Percentiles rank a stretch among this genome's conserved stretches.
Conservation (phyloP, 2,888 invertebrate genomes). For the Xestia c-nigrum region DNA sequence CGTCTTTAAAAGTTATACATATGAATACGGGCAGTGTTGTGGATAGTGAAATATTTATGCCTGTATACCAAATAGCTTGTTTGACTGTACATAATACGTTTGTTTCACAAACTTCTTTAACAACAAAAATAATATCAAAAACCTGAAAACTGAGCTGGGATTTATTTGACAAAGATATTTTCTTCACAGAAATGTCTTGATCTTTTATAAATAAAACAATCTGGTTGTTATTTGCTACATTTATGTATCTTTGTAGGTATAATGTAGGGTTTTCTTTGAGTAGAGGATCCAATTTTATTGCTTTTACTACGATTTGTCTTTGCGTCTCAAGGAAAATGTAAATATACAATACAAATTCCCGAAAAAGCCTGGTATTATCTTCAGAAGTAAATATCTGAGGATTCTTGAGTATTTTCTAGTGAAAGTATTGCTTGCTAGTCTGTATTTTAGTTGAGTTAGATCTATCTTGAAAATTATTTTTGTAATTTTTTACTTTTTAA, state of each 20-base stretch:
- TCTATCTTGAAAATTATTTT: neutral
- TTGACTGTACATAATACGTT: slow-evolving; percentile 16
- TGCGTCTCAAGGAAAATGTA: slow-evolving; percentile 26
- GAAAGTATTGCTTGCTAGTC: too few species aligned
- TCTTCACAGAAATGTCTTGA: slow-evolving; percentile 40
- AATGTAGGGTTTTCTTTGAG: slow-evolving; percentile 30
- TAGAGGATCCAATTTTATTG: slow-evolving; percentile 40
- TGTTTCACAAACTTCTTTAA: slow-evolving; percentile 39
- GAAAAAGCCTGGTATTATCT: slow-evolving; percentile 3
- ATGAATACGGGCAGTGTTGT: neutral
- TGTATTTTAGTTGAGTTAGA: neutral
- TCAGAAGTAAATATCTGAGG: neutral
- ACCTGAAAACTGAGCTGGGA: slow-evolving; percentile 37
- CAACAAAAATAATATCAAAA: slow-evolving; percentile 45
- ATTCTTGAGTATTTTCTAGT: neutral
- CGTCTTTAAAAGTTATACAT: neutral
- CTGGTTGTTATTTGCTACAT: slow-evolving; percentile 22
- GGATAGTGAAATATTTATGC: neutral
- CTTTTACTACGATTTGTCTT: slow-evolving; percentile 39
- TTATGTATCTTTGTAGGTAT: neutral
- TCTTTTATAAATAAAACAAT: slow-evolving; percentile 50
- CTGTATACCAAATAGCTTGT: neutral
- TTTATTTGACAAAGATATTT: slow-evolving; percentile 46
- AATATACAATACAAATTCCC: slow-evolving; percentile 13
- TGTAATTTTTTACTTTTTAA: neutral